Base-by-base conservation (phyloP, 1,140 invertebrate genomes). In the Nymphalis io region DNA sequence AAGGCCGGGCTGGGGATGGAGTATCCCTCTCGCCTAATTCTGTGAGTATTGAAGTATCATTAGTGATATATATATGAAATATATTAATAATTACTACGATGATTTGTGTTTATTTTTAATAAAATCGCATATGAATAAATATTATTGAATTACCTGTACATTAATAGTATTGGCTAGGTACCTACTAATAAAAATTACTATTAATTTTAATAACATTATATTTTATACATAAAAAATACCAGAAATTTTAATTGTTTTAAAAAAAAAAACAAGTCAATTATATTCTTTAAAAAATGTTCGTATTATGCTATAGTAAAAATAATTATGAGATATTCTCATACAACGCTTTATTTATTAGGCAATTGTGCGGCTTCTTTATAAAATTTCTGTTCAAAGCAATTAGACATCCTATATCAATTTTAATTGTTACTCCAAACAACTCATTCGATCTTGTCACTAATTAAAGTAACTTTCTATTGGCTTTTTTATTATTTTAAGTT, bases 21-120 rank as follows among this genome's bases (percentile, higher is more conserved):
- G 90, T 92, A 20, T 92, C 89, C 23, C 92, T 81, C 67, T 92
- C 90, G 8, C 91, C 91, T 72, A 88, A 68, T 73, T 92, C 92
- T 92, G 82, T 40, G 2, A 53, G 20, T n/a, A 40, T 44, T 16
- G 0, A 10, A 46, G 6, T 46, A 46, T n/a, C 15, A 46, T n/a
- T 8, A 8, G 42, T 5, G 12, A 3, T 12, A n/a, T n/a, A n/a
- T n/a, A n/a, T n/a, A n/a, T n/a, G 10, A 12, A 8, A 12, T 4
- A 39, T 42, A n/a, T n/a, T n/a, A n/a, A n/a, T n/a, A n/a, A n/a
- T n/a, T n/a, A n/a, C n/a, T n/a, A n/a, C n/a, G n/a, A n/a, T n/a
- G n/a, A n/a, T n/a, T n/a, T n/a, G n/a, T n/a, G n/a, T n/a, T n/a
- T n/a, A n/a, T n/a, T n/a, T n/a, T n/a, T n/a, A n/a, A n/a, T n/a